phyloP scores from a whole-genome alignment of 2,113 vertebrate genomes.

The Acanthisitta chloris region DNA sequence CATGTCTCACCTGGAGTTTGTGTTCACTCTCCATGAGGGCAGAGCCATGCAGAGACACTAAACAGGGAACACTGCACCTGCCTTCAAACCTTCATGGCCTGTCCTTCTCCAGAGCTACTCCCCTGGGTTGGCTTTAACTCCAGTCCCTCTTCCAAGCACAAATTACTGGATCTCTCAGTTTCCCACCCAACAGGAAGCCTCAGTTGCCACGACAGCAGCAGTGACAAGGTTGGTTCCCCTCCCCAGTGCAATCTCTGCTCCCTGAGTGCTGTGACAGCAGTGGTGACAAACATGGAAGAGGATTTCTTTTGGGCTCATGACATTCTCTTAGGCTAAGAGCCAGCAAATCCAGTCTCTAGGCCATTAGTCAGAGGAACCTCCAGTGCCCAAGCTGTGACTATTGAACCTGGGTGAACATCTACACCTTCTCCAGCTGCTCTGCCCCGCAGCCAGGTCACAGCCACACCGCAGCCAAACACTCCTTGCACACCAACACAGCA shows the following conservation, averaged over 20 bases:
- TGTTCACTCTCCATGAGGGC: not conserved
- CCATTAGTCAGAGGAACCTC: not conserved
- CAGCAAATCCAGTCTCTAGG: not conserved
- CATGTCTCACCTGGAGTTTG: not conserved
- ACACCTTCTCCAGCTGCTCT: not conserved
- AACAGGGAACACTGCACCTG: not conserved
- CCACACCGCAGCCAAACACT: not conserved
- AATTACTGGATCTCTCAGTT: not conserved
- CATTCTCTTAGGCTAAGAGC: not conserved
- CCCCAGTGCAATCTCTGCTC: not conserved
- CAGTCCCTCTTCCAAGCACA: constrained; percentile 28
- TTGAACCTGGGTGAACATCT: not conserved
- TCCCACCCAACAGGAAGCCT: not conserved
- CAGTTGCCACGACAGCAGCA: not conserved
- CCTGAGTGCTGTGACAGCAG: not conserved
- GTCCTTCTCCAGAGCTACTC: not conserved
- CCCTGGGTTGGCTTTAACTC: not conserved
- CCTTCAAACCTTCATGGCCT: not conserved
- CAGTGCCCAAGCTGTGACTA: not conserved
- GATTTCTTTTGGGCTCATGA: not conserved
- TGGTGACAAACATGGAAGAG: not conserved
- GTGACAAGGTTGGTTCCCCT: not conserved
- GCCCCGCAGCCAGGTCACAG: not conserved
- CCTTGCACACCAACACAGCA: not conserved
- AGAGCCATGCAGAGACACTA: not conserved